Conservation (phyloP, 2,888 invertebrate species). For the Crematogaster levior region DNA sequence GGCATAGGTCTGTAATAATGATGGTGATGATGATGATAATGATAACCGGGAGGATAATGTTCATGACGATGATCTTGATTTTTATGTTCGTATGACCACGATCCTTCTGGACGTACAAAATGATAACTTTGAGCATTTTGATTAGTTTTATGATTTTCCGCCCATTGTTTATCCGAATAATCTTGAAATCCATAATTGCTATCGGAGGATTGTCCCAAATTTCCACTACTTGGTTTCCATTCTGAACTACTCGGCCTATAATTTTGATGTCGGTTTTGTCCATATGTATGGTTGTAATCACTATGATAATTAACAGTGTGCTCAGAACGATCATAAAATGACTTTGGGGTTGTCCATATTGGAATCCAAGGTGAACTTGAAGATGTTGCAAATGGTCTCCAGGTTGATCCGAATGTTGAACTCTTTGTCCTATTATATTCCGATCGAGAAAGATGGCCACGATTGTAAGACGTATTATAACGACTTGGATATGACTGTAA, state of each 20-base stretch:
- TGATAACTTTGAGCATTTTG: neutral
- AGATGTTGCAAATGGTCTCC: conserved; percentile 45
- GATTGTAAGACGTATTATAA: conserved; percentile 40
- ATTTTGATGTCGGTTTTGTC: neutral
- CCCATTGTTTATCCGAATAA: neutral
- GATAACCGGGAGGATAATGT: conserved; percentile 7
- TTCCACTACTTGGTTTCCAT: conserved; percentile 1
- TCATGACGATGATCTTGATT: neutral
- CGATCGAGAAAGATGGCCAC: conserved; percentile 68
- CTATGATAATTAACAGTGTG: neutral
- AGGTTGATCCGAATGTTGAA: conserved; percentile 7
- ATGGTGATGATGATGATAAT: neutral
- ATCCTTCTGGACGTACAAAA: neutral
- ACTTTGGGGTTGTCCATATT: conserved; percentile 18
- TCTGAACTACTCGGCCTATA: neutral
- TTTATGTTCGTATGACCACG: neutral
- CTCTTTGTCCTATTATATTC: conserved; percentile 79
- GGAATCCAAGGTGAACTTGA: conserved; percentile 56
- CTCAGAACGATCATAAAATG: conserved; percentile 9
- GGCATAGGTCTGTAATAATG: conserved; percentile 33
- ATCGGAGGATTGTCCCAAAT: neutral
- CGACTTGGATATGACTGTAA: conserved; percentile 33
- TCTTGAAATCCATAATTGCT: neutral
- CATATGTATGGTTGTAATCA: neutral
- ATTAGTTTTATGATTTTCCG: neutral